Conservation (phyloP, 2,888 invertebrate genomes). For the Gibbula magus region DNA sequence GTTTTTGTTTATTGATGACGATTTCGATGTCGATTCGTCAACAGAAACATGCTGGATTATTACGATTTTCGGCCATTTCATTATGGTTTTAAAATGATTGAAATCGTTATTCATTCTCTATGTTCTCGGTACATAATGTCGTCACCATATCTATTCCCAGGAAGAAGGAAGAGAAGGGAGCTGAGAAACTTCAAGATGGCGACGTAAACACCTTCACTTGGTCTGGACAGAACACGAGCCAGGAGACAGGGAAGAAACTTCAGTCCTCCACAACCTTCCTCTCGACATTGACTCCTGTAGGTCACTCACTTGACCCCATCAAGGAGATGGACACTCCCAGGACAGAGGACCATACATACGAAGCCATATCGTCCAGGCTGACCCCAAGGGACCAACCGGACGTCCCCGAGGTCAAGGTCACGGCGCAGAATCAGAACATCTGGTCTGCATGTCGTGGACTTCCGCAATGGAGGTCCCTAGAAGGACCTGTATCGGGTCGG, state of each 20-base stretch:
- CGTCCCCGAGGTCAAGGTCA: too few species aligned
- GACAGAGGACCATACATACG: slow-evolving; percentile 4
- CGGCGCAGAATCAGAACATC: too few species aligned
- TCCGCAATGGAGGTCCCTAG: neutral
- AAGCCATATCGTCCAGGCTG: neutral
- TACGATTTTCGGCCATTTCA: too few species aligned
- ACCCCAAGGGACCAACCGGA: neutral
- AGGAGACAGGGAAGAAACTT: neutral
- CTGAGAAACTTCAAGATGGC: neutral
- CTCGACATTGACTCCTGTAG: neutral
- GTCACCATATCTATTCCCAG: neutral
- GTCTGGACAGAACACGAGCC: neutral
- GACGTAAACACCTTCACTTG: neutral
- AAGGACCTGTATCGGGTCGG: neutral
- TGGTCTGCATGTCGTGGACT: too few species aligned
- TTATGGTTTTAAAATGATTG: too few species aligned
- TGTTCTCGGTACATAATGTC: too few species aligned
- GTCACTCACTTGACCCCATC: neutral
- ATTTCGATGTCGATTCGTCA: too few species aligned
- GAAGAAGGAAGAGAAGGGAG: neutral
- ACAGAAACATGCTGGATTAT: too few species aligned
- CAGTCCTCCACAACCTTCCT: neutral
- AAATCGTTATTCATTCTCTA: too few species aligned
- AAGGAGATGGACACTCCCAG: slow-evolving; percentile 4
- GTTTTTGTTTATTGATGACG: too few species aligned